Evolutionary conservation across 2,888 invertebrate genomes (phyloP).

Genomic region (Pseudococcus jackbeardsleyi): DNA sequence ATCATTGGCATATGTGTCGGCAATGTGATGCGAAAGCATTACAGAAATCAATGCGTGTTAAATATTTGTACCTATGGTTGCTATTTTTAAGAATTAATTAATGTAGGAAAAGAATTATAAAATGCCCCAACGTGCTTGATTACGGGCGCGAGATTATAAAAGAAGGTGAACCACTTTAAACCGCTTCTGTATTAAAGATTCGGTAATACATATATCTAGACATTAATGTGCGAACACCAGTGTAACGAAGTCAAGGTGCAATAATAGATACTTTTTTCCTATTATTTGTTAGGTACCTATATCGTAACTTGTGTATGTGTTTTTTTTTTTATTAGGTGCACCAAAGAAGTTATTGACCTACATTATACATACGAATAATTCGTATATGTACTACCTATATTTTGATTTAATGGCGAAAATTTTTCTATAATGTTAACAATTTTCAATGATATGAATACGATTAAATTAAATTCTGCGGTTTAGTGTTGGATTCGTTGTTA

Average conservation of each 20-base stretch:
- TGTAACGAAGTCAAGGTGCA: slow-evolving; percentile 22
- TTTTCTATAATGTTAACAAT: slow-evolving; percentile 2
- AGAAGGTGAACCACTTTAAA: slow-evolving; percentile 17
- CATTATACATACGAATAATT: background rate
- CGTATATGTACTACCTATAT: background rate
- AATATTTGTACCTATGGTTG: slow-evolving; percentile 8
- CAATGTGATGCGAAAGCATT: background rate
- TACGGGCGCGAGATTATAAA: slow-evolving; percentile 9
- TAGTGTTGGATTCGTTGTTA: background rate
- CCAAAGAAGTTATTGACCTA: slow-evolving; percentile 22
- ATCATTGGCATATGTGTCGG: background rate
- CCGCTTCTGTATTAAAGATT: slow-evolving; percentile 6
- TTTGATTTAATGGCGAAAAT: slow-evolving; percentile 22
- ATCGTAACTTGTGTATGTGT: background rate
- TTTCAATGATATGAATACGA: background rate
- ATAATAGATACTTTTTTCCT: slow-evolving; percentile 17
- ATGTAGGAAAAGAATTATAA: slow-evolving; percentile 22
- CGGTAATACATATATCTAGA: background rate
- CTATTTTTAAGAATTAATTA: slow-evolving; percentile 22
- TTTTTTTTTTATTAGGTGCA: background rate
- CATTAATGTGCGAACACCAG: slow-evolving; percentile 17
- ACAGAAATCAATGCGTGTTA: slow-evolving; percentile 17
- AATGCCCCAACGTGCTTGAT: slow-evolving; percentile 6
- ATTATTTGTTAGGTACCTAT: background rate
- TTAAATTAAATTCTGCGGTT: slow-evolving; percentile 17